phyloP scores from a whole-genome alignment of 2,113 vertebrate species.

The Aspiorhynchus laticeps region DNA sequence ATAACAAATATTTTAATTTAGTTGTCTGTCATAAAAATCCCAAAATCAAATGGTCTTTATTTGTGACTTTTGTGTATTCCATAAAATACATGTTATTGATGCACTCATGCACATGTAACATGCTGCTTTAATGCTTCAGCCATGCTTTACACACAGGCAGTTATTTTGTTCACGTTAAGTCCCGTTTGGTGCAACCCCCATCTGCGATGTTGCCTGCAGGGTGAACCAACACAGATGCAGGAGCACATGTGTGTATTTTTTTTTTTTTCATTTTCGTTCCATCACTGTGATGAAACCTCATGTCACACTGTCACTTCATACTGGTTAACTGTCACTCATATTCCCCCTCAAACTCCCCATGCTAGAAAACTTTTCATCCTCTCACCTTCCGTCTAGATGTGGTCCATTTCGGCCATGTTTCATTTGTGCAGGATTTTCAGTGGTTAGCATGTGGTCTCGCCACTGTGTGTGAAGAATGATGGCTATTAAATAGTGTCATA shows the following conservation, averaged over 20 bases:
- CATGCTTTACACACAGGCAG: neutral
- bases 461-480: neutral
- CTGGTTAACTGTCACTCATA: slow-evolving; percentile 24
- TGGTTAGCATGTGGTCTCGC: neutral
- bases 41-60: neutral
- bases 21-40: neutral
- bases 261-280: neutral
- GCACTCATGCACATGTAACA: neutral
- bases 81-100: slow-evolving; percentile 1
- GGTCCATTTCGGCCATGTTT: neutral
- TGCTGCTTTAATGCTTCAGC: neutral
- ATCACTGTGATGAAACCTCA: neutral
- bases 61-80: neutral
- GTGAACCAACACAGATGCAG: slow-evolving; percentile 3
- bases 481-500: neutral
- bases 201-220: neutral
- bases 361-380: neutral
- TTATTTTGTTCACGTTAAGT: neutral
- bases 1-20: neutral
- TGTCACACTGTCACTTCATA: slow-evolving; percentile 20
- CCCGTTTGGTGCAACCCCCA: neutral
- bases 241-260: slow-evolving; percentile 8
- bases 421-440: neutral
- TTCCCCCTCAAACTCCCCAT: neutral
- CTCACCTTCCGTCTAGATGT: neutral